A percentile compares a stretch with the other conserved stretches of the same genome.
Conservation (phyloP, 2,113 vertebrate species). For the Barnardius zonarius region DNA sequence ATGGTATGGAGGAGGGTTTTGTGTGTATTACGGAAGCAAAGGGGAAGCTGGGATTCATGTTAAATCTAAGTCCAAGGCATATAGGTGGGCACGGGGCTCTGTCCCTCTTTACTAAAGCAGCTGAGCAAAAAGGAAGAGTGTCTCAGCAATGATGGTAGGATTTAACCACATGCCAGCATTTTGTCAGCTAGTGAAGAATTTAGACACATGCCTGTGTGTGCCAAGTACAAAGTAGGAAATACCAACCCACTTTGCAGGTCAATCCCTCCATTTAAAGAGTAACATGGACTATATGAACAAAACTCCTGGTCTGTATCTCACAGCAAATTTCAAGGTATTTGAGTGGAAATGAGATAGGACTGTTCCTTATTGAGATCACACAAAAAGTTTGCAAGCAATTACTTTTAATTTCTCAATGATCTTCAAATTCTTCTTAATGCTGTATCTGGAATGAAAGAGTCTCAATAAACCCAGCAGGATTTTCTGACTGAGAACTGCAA, state of each 20-base stretch:
- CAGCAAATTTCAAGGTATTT: background rate
- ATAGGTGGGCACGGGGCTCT: background rate
- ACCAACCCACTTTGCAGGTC: background rate
- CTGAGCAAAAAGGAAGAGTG: background rate
- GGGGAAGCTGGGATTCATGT: background rate
- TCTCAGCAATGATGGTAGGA: background rate
- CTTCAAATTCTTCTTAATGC: background rate
- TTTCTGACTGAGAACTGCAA: background rate
- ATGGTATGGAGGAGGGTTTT: background rate
- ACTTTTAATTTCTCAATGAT: background rate
- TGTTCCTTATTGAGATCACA: background rate
- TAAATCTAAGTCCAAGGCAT: background rate
- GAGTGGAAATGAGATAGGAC: background rate
- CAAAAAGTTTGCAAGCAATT: background rate
- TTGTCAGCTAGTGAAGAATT: background rate
- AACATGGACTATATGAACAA: background rate
- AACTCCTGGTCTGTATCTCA: background rate
- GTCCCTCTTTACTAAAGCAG: background rate
- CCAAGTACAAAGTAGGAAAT: background rate
- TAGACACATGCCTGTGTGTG: background rate
- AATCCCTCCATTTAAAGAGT: background rate
- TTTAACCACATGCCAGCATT: background rate
- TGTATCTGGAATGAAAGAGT: background rate
- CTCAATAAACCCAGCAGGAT: background rate
- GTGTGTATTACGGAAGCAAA: background rate